phyloP scores from a whole-genome alignment of 53 echinoderm and acorn worm species.

The Temnopleurus reevesii region DNA sequence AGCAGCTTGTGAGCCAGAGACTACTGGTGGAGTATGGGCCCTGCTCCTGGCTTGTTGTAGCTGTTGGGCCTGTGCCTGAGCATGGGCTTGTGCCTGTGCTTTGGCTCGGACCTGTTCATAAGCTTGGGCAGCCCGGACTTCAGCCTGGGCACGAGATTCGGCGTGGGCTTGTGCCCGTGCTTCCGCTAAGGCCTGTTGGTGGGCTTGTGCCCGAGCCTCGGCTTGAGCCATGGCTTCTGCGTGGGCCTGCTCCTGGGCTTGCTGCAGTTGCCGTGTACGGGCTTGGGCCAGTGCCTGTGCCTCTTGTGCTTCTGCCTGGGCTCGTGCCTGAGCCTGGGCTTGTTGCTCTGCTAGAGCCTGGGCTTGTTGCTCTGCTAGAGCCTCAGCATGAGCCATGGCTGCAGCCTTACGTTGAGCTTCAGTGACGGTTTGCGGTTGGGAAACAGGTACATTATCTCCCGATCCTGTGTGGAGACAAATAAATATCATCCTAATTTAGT shows the following conservation, averaged over 20 bases:
- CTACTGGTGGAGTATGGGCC: background rate
- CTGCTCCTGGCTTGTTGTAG: background rate
- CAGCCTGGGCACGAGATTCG: background rate
- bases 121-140: too few relatives aligned
- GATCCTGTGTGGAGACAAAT: background rate
- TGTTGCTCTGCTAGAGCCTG: background rate
- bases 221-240: background rate
- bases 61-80: background rate
- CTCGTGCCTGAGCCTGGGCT: conserved; percentile 8
- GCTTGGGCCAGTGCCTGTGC: background rate
- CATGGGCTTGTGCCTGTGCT: background rate
- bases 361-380: background rate
- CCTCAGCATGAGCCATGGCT: conserved; percentile 3
- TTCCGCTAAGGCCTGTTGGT: background rate
- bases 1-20: background rate
- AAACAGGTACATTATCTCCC: background rate
- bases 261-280: background rate
- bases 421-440: background rate
- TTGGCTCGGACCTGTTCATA: background rate
- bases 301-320: background rate
- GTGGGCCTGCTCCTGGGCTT: conserved; percentile 17
- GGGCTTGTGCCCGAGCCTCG: background rate
- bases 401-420: conserved; percentile 18
- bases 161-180: conserved; percentile 12
- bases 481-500: too few relatives aligned